Evolutionary conservation across 2,888 invertebrate species (phyloP), one percentile per base, ranked within the genome.

Genomic region (Lordiphosa fenestrarum): DNA sequence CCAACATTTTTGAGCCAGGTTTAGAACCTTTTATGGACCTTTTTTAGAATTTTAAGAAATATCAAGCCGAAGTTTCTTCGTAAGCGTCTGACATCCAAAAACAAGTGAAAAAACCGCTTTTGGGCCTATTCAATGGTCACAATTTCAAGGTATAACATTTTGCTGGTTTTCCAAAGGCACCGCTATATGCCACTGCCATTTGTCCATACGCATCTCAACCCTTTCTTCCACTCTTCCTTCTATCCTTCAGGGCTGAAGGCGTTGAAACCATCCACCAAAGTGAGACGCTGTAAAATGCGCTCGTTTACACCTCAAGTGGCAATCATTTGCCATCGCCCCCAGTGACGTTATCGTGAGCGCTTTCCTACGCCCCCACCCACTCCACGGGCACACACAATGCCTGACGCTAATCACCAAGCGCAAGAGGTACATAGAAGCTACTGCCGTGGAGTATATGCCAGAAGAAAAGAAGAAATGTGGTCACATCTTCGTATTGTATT

Each of bases 221-320:
- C 30, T 30, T 30, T 25, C 9, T 30, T 6, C 21, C 21, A 21
- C 1, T 1, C 23, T 6, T 2, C 6, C 6, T 6, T 6, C 1
- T 6, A 1, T 9, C 3, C 30, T 2, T 9, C 3, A 2, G 7
- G 7, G 30, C 30, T 7, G 9, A 30, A 30, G 72, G 25, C 25
- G 13, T 12, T 44, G 44, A 44, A 44, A 44, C 13, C 44, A 30
- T 5, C 44, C 15, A 40, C 40, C 15, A 21, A 21, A 10, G 15
- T 66, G 61, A 56, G 56, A 56, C 61, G 73, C 64, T 68, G 72
- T 84, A 76, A 84, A 84, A 78, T 84, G 66, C 74, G 83, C 69
- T 80, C 80, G 69, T 83, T 84, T 72, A 71, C 80, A 82, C 77
- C 71, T 80, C 69, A 70, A 80, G 80, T 83, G 74, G 62, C 76